Percentiles rank a stretch among this genome's conserved stretches.
phyloP scores from a whole-genome alignment of 2,797 vertebrate genomes.

The Helostoma temminkii region DNA sequence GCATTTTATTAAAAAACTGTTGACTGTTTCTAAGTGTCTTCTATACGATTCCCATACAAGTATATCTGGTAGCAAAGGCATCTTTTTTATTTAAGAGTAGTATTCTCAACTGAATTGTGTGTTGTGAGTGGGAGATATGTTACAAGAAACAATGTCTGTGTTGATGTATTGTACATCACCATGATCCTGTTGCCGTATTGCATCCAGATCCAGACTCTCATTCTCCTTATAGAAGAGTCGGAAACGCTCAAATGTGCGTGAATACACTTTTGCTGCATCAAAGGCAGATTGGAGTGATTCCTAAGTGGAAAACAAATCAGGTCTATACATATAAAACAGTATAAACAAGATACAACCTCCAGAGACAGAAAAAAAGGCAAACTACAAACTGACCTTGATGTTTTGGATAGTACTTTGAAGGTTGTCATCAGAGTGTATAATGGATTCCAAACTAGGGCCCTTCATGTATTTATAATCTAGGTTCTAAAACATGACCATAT shows the following conservation, averaged over 20 bases:
- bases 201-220: conserved; percentile 85
- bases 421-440: conserved; percentile 85
- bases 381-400: conserved; percentile 82
- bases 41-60: no score
- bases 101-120: conserved; percentile 9
- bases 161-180: conserved; percentile 70
- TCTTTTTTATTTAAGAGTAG: neutral
- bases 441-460: conserved; percentile 81
- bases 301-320: conserved; percentile 66
- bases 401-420: conserved; percentile 78
- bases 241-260: conserved; percentile 85
- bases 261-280: conserved; percentile 81
- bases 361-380: neutral
- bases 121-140: conserved; percentile 9
- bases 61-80: neutral
- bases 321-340: neutral
- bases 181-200: conserved; percentile 82
- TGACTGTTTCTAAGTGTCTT: no score
- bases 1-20: no score
- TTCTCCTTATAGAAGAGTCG: conserved; percentile 87
- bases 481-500: conserved; percentile 34
- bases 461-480: conserved; percentile 75
- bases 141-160: neutral
- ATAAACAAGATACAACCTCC: neutral
- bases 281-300: conserved; percentile 85